Base-by-base conservation (phyloP, 2,888 invertebrate genomes). In the Cordilura impudica region DNA sequence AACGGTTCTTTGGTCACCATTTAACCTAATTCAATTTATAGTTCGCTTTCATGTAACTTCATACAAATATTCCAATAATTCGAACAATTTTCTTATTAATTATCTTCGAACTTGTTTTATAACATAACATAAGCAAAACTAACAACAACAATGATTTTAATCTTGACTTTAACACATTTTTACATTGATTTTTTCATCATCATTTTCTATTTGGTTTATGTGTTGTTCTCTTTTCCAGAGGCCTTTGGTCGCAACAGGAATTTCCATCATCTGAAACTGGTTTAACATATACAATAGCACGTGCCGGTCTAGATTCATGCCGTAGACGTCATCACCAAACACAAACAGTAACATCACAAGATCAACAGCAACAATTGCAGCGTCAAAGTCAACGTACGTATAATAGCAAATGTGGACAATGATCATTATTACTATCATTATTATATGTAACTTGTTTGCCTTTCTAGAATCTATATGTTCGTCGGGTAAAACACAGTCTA, bases 241-340 rank as follows among this genome's bases (percentile, higher is more conserved):
- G 82, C 26, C 83, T 85, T n/a, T 88, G 88, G 89, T 85, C 89
- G 12, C 88, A 88, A 78, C 88, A 85, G 76, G 87, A 88, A 73
- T 89, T 89, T 81, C 86, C 87, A 66, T 84, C 87, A 83, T 87
- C 89, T 19, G 89, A 89, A 81, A 87, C 88, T 77, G 89, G 90
- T 83, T 87, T 90, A 53, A 87, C 89, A 7, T 90, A 90, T 78
- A 86, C 89, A 51, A 87, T 90, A 75, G 84, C 86, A 51, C 82
- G 85, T 66, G 87, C 89, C 14, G 88, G 88, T 71, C 71, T 79
- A 39, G 85, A 84, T 78, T 84, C 85, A 43, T 84, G 85, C 26
- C 83, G 84, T 29, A 75, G 77, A 78, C 85, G 85, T 18, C 82
- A 85, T 71, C 80, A 87, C 60, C 83, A 85, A 82, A 80, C 83